Base-by-base conservation (phyloP, 2,113 vertebrate genomes). In the Stigmatopora nigra region DNA sequence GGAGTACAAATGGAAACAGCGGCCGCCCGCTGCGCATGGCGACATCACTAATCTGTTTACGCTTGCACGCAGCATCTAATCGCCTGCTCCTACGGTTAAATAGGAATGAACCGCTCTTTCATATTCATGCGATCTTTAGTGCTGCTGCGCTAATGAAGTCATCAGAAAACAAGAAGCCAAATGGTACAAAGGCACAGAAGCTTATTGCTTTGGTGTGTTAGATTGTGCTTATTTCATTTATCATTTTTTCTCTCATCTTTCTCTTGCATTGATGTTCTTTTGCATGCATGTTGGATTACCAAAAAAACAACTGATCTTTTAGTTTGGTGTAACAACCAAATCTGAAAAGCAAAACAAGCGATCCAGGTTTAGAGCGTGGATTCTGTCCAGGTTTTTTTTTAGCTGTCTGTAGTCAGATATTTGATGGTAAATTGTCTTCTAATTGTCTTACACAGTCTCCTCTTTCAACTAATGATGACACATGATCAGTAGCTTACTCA, bases 91-190 rank as follows among this genome's bases (percentile, higher is more conserved):
- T 61, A 70, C 61, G 52, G 38, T 70, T 65, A 68, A 75, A 65
- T 46, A 60, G 19, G 36, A 65, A 60, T 51, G 15, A 70, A 53
- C 31, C 0, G 1, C 7, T 58, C 20, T 57, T 48, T 36, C 71
- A 62, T 66, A 74, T 67, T 47, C 47, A 63, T 59, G 45, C 49
- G 13, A 53, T 61, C 44, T 71, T 53, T 58, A 63, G 63, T 70
- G 58, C 57, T 31, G 65, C 67, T 68, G 67, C 68, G 46, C 69
- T 59, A 58, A 55, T 63, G 52, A 71, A 51, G 31, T 66, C 66
- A 58, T 79, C 63, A 66, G 64, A 77, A 69, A 41, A 44, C 56
- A 66, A 45, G 53, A 60, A 68, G 44, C 47, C 13, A 64, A 53
- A 57, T 67, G 59, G 53, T 64, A 68, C 61, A 60, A 60, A 65